Evolutionary conservation across 2,797 vertebrate species (phyloP).

Genomic region (Florisuga fusca): DNA sequence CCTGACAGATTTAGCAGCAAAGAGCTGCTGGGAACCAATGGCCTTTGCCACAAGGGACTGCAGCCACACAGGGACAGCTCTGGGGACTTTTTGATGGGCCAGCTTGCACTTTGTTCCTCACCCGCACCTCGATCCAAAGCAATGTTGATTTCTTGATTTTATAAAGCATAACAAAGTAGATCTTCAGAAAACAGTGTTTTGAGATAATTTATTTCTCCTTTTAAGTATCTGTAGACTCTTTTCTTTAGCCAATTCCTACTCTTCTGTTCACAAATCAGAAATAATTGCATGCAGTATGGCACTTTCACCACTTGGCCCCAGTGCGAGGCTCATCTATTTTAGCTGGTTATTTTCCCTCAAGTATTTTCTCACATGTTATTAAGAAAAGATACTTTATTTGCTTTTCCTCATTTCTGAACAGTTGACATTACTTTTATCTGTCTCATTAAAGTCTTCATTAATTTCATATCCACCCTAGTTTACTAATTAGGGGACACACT

Average conservation of each 20-base stretch:
- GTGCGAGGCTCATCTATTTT: neutral
- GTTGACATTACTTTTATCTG: neutral
- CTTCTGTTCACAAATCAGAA: neutral
- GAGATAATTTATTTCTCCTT: neutral
- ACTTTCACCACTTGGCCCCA: neutral
- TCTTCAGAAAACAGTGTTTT: neutral
- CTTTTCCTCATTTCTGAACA: neutral
- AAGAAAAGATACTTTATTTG: neutral
- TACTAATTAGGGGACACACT: slow-evolving; percentile 40
- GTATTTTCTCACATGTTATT: neutral
- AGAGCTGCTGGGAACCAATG: neutral
- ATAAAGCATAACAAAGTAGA: neutral
- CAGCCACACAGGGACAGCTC: neutral
- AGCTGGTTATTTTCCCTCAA: neutral
- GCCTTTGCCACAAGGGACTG: neutral
- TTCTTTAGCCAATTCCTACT: neutral
- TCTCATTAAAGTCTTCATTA: slow-evolving; percentile 37
- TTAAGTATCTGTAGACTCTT: neutral
- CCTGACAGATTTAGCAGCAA: neutral
- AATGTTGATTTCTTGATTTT: neutral
- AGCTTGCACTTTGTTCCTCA: neutral
- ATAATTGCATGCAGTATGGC: neutral
- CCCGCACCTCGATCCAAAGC: neutral
- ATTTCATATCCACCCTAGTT: slow-evolving; percentile 12
- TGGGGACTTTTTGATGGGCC: neutral